phyloP scores from a whole-genome alignment of 1,140 invertebrate species.

The Drosophila azteca region DNA sequence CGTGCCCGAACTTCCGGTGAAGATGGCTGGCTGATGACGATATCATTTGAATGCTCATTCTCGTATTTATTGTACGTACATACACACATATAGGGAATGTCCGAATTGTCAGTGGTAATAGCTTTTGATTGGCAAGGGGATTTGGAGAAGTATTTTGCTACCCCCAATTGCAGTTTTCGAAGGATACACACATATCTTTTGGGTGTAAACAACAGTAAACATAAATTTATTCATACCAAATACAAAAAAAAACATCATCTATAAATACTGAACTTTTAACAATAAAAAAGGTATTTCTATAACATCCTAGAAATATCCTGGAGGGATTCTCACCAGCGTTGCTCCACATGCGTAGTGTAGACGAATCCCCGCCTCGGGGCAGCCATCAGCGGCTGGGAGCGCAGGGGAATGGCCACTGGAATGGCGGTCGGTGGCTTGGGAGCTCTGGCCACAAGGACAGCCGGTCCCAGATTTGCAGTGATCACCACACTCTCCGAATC shows the following conservation, averaged over 20 bases:
- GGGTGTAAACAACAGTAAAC: conserved; percentile 19
- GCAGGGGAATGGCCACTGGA: conserved; percentile 65
- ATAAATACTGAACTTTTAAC: conserved; percentile 52
- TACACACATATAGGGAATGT: conserved; percentile 2
- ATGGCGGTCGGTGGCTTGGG: conserved; percentile 34
- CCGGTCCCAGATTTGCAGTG: conserved; percentile 63
- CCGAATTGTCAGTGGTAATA: not conserved
- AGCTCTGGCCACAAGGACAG: conserved; percentile 54
- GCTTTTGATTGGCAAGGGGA: no score
- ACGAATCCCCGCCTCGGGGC: conserved; percentile 47
- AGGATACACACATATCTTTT: not conserved
- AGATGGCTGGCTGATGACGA: conserved; percentile 29
- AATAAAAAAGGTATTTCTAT: not conserved
- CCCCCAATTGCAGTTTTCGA: not conserved
- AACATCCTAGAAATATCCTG: not conserved
- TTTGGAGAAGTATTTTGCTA: not conserved
- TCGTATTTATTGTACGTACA: not conserved
- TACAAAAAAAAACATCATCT: conserved; percentile 7
- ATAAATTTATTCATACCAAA: conserved; percentile 14
- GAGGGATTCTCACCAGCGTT: conserved; percentile 52
- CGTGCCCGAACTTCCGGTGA: conserved; percentile 45
- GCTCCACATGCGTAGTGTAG: conserved; percentile 66
- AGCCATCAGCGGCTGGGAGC: conserved; percentile 52
- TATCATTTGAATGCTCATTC: conserved; percentile 26
- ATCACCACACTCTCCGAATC: conserved; percentile 70